Base-by-base conservation (phyloP, 2,113 vertebrate species). In the Peromyscus maniculatus region DNA sequence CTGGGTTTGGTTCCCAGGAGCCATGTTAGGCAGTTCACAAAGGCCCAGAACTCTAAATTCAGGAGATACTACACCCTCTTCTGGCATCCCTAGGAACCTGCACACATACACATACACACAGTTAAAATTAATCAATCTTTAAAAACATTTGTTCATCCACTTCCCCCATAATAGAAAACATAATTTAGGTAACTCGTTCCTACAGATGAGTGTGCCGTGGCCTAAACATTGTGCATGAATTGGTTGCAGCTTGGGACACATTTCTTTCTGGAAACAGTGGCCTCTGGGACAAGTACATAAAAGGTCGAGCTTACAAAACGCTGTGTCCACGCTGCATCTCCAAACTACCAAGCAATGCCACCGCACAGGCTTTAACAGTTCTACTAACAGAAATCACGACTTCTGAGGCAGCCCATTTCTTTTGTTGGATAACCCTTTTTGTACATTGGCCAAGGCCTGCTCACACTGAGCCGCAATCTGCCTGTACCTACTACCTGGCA, bases 401-500 rank as follows among this genome's bases (percentile, higher is more conserved):
- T 95, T n/a, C 52, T 46, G 52, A 59, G 31, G 33, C 90, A 90
- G 88, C 36, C 31, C 12, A 28, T 69, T 91, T 89, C 91, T 94
- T 79, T 84, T 33, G 16, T 17, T 21, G 26, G 33, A 24, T n/a
- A 19, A 13, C 59, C 78, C 15, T 52, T 26, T 82, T 75, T 52
- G 33, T 19, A 31, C 24, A 11, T 67, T 52, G 89, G 83, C 67
- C 90, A 95, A 95, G 79, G 83, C 69, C 80, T 78, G 1, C 7
- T 94, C 91, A 49, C 26, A 33, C 52, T 87, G 75, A 96, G 87
- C 78, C 43, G 17, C 77, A 89, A 17, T 87, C 95, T 97, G 39
- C 57, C 79, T 93, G 90, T 12, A 69, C 43, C 52, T 52, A 67
- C 90, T 24, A 69, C 84, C 88, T 87, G 84, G 43, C 26, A 46